A percentile compares a stretch with the other conserved stretches of the same genome.
Conservation (phyloP, 2,888 invertebrate genomes). For the Buathra laborator region DNA sequence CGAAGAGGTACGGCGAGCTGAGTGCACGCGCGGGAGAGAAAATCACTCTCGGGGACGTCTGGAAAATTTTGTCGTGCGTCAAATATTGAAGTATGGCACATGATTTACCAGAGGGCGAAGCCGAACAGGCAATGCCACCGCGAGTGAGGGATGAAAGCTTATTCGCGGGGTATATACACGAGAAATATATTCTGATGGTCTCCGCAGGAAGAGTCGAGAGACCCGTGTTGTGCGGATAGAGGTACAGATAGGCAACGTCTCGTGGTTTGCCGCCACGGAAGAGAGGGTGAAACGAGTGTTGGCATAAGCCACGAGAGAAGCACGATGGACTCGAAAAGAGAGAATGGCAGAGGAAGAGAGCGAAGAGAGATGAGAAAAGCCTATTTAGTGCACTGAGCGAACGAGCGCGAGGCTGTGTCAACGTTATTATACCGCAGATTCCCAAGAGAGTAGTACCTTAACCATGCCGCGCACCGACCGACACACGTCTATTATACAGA, state of each 20-base stretch:
- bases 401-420: conserved; percentile 78
- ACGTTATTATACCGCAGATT: conserved; percentile 83
- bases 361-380: conserved; percentile 69
- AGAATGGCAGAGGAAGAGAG: conserved; percentile 17
- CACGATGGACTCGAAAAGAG: conserved; percentile 20
- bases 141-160: conserved; percentile 53
- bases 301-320: conserved; percentile 22
- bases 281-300: conserved; percentile 46
- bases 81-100: conserved; percentile 55
- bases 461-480: conserved; percentile 34
- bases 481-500: conserved; percentile 42
- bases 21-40: conserved; percentile 20
- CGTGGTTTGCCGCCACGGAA: neutral
- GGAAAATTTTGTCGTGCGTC: conserved; percentile 49
- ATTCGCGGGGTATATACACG: conserved; percentile 34
- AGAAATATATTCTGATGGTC: conserved; percentile 65
- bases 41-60: conserved; percentile 20
- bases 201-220: conserved; percentile 18
- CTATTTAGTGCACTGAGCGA: conserved; percentile 77
- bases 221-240: conserved; percentile 8
- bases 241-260: conserved; percentile 18
- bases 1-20: neutral
- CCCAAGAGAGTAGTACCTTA: conserved; percentile 76
- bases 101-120: neutral
- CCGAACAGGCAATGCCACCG: neutral